Evolutionary conservation across 2,888 invertebrate genomes (phyloP).

Genomic region (Ennomos fuscantarius): DNA sequence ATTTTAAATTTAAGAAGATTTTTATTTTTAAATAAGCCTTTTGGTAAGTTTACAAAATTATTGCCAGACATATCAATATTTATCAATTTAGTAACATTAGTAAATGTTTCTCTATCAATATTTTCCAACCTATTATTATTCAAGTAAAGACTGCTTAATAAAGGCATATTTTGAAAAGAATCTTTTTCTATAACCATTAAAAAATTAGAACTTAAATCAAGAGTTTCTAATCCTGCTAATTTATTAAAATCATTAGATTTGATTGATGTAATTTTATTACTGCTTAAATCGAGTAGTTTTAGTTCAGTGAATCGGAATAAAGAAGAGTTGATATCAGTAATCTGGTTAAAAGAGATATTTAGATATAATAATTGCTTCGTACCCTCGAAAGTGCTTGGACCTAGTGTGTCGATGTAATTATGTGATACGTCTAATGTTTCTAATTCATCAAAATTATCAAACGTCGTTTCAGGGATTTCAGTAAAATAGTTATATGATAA

Average conservation of each 20-base stretch:
- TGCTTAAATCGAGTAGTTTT: constrained; percentile 51
- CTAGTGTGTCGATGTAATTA: constrained; percentile 55
- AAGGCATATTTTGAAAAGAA: constrained; percentile 46
- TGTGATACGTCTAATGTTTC: constrained; percentile 59
- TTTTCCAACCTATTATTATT: constrained; percentile 53
- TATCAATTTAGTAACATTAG: constrained; percentile 40
- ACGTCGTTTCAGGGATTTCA: constrained; percentile 51
- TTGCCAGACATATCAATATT: constrained; percentile 59
- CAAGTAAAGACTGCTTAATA: constrained; percentile 50
- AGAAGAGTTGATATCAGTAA: constrained; percentile 56
- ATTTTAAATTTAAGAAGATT: constrained; percentile 54
- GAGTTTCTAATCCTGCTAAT: constrained; percentile 46
- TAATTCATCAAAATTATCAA: constrained; percentile 51
- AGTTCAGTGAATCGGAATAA: constrained; percentile 61
- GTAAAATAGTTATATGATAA: constrained; percentile 60
- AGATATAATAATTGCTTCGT: constrained; percentile 52
- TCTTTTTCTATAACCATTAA: constrained; percentile 49
- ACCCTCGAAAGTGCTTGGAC: constrained; percentile 60
- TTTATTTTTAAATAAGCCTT: constrained; percentile 57
- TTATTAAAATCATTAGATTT: constrained; percentile 52
- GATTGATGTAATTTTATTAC: constrained; percentile 54
- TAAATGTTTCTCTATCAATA: constrained; percentile 50
- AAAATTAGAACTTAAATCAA: constrained; percentile 57
- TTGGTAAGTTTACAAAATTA: constrained; percentile 53
- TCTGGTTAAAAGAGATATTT: constrained; percentile 57